phyloP scores from a whole-genome alignment of 1,140 invertebrate genomes.

The Pygmarrhopalites habei region DNA sequence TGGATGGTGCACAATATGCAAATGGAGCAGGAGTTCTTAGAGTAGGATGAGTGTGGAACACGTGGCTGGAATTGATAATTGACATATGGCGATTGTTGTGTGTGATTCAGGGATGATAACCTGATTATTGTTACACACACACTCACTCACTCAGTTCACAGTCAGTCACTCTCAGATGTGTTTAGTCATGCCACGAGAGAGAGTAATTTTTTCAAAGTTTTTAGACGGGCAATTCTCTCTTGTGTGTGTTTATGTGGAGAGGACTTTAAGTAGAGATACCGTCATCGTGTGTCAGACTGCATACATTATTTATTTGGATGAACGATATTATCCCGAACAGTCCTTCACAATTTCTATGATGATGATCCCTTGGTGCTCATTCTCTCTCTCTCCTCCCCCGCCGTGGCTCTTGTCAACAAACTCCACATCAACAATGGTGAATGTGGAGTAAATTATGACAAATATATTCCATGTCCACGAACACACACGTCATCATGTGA shows the following conservation, averaged over 20 bases:
- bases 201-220: not conserved
- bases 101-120: conserved; percentile 8
- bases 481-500: not conserved
- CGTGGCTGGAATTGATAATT: conserved; percentile 9
- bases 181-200: conserved; percentile 4
- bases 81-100: not conserved
- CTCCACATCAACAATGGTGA: conserved; percentile 8
- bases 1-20: not conserved
- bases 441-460: conserved; percentile 20
- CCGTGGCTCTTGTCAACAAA: not conserved
- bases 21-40: no score
- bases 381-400: not conserved
- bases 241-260: no score
- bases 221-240: no score
- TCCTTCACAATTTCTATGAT: no score
- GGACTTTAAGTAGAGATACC: no score
- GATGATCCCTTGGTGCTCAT: not conserved
- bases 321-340: no score
- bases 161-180: not conserved
- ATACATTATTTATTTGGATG: no score
- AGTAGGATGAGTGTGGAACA: not conserved
- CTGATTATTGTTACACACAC: conserved; percentile 1
- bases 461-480: conserved; percentile 18
- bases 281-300: no score
- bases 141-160: not conserved